phyloP scores from a whole-genome alignment of 2,797 vertebrate species.

The Mycteria americana region DNA sequence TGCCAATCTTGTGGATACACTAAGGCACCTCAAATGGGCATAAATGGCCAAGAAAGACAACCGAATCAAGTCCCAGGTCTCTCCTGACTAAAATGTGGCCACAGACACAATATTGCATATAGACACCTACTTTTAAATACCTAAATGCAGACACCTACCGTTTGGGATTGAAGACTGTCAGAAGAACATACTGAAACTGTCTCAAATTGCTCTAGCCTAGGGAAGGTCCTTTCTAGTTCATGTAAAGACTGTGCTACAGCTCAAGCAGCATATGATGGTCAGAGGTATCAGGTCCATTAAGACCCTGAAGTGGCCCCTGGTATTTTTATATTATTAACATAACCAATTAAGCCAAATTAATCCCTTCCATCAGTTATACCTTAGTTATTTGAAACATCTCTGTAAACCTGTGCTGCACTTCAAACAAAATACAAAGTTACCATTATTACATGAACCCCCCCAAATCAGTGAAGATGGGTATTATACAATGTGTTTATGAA shows the following conservation, averaged over 20 bases:
- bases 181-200: background rate
- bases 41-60: background rate
- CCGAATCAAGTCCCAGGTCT: background rate
- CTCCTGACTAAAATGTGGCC: background rate
- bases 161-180: background rate
- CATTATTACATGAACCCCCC: background rate
- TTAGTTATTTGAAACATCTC: background rate
- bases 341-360: background rate
- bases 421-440: background rate
- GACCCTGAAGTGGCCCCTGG: background rate
- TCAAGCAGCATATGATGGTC: background rate
- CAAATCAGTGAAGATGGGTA: background rate
- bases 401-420: background rate
- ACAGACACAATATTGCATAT: background rate
- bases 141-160: background rate
- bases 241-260: background rate
- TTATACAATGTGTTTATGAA: background rate
- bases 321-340: background rate
- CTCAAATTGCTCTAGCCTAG: background rate
- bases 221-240: background rate
- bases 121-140: background rate
- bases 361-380: background rate
- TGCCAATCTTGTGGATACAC: background rate
- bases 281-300: background rate
- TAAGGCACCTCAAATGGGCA: background rate